Conservation (phyloP, 2,888 invertebrate genomes). For the Ectobius pallidus region DNA sequence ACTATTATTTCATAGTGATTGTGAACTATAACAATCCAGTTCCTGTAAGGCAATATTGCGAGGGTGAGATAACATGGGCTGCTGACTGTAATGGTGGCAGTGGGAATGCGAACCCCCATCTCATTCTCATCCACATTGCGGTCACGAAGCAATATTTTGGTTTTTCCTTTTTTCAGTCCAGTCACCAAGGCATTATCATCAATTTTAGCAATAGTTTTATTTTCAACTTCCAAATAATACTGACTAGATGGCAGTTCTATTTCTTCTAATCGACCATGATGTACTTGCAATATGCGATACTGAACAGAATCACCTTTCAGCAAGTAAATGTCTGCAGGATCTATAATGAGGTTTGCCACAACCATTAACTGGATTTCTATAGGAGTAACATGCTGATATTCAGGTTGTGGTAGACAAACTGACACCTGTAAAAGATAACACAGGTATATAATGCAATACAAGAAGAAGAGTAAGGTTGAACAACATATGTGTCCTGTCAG, state of each 20-base stretch:
- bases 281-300: constrained; percentile 74
- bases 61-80: constrained; percentile 69
- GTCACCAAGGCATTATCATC: constrained; percentile 56
- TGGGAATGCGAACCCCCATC: constrained; percentile 61
- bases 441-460: no score
- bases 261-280: constrained; percentile 69
- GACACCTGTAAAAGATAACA: constrained; percentile 61
- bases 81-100: constrained; percentile 72
- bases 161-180: constrained; percentile 61
- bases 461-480: no score
- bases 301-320: constrained; percentile 76
- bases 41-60: constrained; percentile 72
- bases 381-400: constrained; percentile 64
- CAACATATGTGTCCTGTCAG: no score
- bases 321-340: constrained; percentile 85
- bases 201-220: constrained; percentile 61
- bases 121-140: constrained; percentile 64
- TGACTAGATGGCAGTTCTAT: constrained; percentile 71
- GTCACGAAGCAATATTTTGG: constrained; percentile 66
- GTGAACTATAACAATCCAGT: constrained; percentile 74
- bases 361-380: constrained; percentile 80
- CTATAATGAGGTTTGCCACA: constrained; percentile 92
- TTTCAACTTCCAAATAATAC: constrained; percentile 73
- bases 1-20: constrained; percentile 72
- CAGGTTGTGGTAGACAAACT: constrained; percentile 64